phyloP scores from a whole-genome alignment of 2,888 invertebrate species.

The Chalcis sispes region DNA sequence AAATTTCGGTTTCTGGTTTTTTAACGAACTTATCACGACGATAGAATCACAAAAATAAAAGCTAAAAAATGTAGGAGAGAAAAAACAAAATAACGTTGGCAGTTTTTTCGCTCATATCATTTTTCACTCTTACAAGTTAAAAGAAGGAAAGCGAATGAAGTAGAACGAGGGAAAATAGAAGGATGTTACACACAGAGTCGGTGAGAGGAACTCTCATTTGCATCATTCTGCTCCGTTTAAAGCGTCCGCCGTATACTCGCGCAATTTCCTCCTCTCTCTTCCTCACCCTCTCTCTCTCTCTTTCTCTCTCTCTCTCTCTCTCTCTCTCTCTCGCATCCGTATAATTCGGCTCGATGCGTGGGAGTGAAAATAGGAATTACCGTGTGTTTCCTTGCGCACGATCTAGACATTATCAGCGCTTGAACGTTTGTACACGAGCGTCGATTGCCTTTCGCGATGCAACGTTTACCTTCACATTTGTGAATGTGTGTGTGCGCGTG shows the following conservation, averaged over 20 bases:
- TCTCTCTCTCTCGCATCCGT: constrained; percentile 25
- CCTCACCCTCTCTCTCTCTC: constrained; percentile 29
- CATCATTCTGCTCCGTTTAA: constrained; percentile 47
- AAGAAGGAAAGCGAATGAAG: too few relatives aligned
- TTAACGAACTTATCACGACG: too few relatives aligned
- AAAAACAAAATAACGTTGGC: neutral
- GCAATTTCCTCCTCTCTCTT: constrained; percentile 46
- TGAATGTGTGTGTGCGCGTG: too few relatives aligned
- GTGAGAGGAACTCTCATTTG: constrained; percentile 30
- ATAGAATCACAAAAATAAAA: neutral
- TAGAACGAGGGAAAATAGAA: too few relatives aligned
- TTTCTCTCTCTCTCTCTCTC: constrained; percentile 31
- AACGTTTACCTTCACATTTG: neutral
- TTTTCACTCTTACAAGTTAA: too few relatives aligned
- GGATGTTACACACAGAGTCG: too few relatives aligned
- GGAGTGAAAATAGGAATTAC: constrained; percentile 30
- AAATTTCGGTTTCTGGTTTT: too few relatives aligned
- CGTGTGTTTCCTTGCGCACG: constrained; percentile 2
- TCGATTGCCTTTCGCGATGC: too few relatives aligned
- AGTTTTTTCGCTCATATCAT: neutral
- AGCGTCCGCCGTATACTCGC: constrained; percentile 23
- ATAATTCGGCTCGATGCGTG: constrained; percentile 14
- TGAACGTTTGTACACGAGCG: constrained; percentile 8
- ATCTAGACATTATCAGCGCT: constrained; percentile 25
- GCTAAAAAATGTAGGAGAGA: neutral